Evolutionary conservation across 2,797 vertebrate genomes (phyloP), one percentile per base, ranked within the genome.

Genomic region (Xenentodon cancila): DNA sequence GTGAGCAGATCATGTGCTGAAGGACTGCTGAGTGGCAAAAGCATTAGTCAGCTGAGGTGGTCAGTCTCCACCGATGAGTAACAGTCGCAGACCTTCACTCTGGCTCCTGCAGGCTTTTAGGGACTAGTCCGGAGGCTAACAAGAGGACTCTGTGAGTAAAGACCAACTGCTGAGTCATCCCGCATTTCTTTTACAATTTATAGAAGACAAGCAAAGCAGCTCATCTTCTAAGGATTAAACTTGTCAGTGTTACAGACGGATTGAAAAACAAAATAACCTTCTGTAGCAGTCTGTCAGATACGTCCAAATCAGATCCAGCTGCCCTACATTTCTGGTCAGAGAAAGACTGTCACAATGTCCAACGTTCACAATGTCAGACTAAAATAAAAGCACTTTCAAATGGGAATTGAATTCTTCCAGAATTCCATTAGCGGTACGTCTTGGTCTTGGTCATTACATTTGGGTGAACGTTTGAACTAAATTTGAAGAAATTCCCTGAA

Each of bases 1-100:
- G 68, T 82, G 68, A 84, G 77, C 5, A 47, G 69, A 80, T 91
- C 91, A 91, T 88, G 87, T 80, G 89, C 77, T 75, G 43, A 20
- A 69, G 77, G 75, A 81, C 69, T 51, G 74, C 81, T 78, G 82
- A 90, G 66, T 80, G 61, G 82, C 49, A 85, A 75, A 77, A 88
- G 61, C 77, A 82, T 81, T 65, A 63, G 81, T 91, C 91, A 94
- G 87, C 87, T 91, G 89, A 90, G 57, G 18, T 63, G 80, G 77
- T 81, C 77, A n/a, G 71, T 79, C 67, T 65, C 68, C 64, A 32
- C 16, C 18, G 54, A 49, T 80, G 84, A 84, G 80, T 84, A 86
- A 88, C 62, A 51, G 67, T 73, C 22, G 18, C 71, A 59, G 59
- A 25, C 55, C 65, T 22, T 25, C 58, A 20, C 45, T 67, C 63